phyloP scores from a whole-genome alignment of 2,888 invertebrate genomes.

The Andrena hattorfiana region DNA sequence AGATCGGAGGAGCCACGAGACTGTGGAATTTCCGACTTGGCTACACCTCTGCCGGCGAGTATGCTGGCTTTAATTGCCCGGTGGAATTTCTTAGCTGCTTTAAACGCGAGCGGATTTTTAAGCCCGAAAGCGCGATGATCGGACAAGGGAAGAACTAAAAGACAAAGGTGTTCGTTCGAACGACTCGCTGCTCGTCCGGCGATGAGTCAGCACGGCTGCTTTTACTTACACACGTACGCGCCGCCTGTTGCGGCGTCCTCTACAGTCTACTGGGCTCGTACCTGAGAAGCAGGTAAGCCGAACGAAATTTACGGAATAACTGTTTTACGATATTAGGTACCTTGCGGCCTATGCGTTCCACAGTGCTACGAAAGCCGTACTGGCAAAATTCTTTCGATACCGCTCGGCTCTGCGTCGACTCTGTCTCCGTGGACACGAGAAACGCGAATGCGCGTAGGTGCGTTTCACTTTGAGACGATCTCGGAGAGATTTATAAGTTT shows the following conservation, averaged over 20 bases:
- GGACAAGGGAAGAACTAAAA: constrained; percentile 3
- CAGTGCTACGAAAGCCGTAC: too few species aligned
- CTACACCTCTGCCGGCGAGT: too few species aligned
- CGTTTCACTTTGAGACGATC: constrained; percentile 30
- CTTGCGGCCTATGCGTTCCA: constrained; percentile 3
- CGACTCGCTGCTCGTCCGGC: constrained; percentile 9
- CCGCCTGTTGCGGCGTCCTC: constrained; percentile 12
- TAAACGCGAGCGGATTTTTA: background rate
- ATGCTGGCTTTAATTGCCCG: too few species aligned
- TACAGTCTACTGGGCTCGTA: constrained; percentile 44
- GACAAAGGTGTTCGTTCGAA: constrained; percentile 38
- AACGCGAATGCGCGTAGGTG: background rate
- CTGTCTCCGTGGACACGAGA: background rate
- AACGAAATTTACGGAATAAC: constrained; percentile 17
- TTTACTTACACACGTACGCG: background rate
- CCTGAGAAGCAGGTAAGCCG: constrained; percentile 56
- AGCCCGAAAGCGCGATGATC: background rate
- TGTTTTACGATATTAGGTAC: constrained; percentile 25
- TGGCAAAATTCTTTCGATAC: too few species aligned
- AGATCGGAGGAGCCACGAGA: too few species aligned
- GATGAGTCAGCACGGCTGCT: constrained; percentile 54
- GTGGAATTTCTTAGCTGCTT: background rate
- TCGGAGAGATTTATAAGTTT: constrained; percentile 17
- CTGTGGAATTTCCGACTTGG: too few species aligned
- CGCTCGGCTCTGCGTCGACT: too few species aligned